Conservation (phyloP, 1,140 invertebrate species). For the Magallana angulata region DNA sequence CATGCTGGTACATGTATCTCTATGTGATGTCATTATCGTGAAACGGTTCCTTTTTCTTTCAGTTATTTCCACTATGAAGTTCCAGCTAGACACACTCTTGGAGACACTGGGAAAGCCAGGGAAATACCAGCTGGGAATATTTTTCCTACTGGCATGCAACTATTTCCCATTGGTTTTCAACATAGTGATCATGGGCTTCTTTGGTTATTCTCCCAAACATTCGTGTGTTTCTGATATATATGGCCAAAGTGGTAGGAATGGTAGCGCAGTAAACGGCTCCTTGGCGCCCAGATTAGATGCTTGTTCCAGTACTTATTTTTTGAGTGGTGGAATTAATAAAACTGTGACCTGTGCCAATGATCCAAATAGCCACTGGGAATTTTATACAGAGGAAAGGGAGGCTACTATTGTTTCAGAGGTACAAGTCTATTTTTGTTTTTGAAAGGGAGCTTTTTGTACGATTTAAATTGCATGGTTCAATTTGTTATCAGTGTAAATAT, state of each 20-base stretch:
- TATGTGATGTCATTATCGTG: too few relatives aligned
- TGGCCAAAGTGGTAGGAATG: not conserved
- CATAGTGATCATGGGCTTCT: conserved; percentile 67
- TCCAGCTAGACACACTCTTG: conserved; percentile 62
- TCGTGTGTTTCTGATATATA: conserved; percentile 6
- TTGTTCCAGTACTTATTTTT: conserved; percentile 50
- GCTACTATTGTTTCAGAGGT: conserved; percentile 64
- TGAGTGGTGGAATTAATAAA: conserved; percentile 27
- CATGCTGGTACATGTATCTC: too few relatives aligned
- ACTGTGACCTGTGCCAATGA: conserved; percentile 47
- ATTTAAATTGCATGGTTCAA: too few relatives aligned
- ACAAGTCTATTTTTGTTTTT: not conserved
- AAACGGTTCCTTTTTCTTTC: too few relatives aligned
- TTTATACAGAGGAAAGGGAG: conserved; percentile 1
- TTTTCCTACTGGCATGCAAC: conserved; percentile 65
- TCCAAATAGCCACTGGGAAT: conserved; percentile 37
- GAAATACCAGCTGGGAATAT: conserved; percentile 63
- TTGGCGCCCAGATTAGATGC: conserved; percentile 20
- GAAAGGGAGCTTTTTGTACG: too few relatives aligned
- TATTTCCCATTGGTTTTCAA: conserved; percentile 68
- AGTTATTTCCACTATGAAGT: conserved; percentile 47
- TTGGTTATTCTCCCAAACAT: conserved; percentile 49
- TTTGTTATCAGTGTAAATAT: too few relatives aligned
- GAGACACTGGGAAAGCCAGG: conserved; percentile 66
- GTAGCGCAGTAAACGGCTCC: not conserved